Base-by-base conservation (phyloP, 2,888 invertebrate species). In the Mystacides longicornis region DNA sequence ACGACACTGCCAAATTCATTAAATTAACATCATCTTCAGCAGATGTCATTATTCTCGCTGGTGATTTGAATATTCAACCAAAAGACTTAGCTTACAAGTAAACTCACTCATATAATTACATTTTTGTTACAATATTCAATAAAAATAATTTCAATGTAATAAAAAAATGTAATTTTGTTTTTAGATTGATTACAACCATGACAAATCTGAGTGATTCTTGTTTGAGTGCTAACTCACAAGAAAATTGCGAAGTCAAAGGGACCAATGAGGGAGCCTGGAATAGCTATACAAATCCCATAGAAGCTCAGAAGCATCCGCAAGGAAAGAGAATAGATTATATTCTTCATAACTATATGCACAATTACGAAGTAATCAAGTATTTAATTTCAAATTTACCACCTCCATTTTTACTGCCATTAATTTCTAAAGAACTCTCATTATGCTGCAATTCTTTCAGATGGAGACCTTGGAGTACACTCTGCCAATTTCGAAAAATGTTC, bases 291-390 rank as follows among this genome's bases (percentile, higher is more conserved):
- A 71, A 80, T 52, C 68, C 73, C 1, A 74, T 71, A 48, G 64
- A 75, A 51, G 72, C 79, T 1, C 74, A 76, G 55, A 68, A 69
- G 11, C 73, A 74, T 52, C 86, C 88, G 0, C 73, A 82, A 43
- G 96, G 96, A 18, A 89, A 91, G 69, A 82, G 96, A 59, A 93
- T 98, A 63, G 98, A 98, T 75, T 93, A 96, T 69, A 87, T 98
- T 62, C 74, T 96, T 64, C 91, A 84, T 68, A 76, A 69, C 62
- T 62, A 67, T 7, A 70, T 69, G 20, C 64, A 67, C 18, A 62
- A 66, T 33, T 62, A 63, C 47, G 65, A 66, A 62, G 71, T 70
- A 64, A 59, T n/a, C n/a, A 27, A 7, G 27, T 27, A 27, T 5
- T 5, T 27, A 27, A 7, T 27, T 27, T 5, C 27, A 27, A 7